These are phyloP conservation scores for Ligdia adustata DNA, from an alignment of 2,888 invertebrate species.

Conservation along the genomic window DNA sequence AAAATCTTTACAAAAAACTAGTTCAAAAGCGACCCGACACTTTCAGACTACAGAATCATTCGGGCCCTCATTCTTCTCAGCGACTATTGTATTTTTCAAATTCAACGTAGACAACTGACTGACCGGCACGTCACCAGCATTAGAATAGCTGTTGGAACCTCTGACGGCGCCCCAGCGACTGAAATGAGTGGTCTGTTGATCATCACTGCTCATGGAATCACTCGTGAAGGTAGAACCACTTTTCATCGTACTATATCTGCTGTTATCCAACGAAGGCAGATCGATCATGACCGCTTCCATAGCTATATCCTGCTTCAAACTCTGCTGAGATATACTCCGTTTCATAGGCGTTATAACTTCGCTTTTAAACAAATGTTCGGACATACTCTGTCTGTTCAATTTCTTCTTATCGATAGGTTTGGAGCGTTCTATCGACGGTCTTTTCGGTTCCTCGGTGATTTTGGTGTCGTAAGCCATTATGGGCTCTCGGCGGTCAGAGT, in stretches of 20 bases:
- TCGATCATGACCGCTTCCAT: conserved; percentile 75
- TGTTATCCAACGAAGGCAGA: conserved; percentile 55
- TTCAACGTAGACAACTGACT: conserved; percentile 72
- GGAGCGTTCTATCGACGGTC: conserved; percentile 21
- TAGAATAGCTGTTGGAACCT: conserved; percentile 78
- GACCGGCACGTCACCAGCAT: conserved; percentile 57
- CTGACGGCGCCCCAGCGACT: conserved; percentile 79
- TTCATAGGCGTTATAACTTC: conserved; percentile 46
- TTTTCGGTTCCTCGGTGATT: conserved; percentile 13
- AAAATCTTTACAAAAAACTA: no score
- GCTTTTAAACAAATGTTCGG: conserved; percentile 57
- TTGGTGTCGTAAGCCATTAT: conserved; percentile 69
- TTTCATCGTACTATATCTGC: conserved; percentile 54
- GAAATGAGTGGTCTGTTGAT: conserved; percentile 48
- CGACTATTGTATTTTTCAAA: conserved; percentile 50
- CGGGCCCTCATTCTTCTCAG: conserved; percentile 46
- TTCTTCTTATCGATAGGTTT: conserved; percentile 53
- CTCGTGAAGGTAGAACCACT: conserved; percentile 53
- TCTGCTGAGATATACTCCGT: conserved; percentile 69
- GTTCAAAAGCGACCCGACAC: no score
- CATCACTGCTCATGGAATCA: conserved; percentile 44
- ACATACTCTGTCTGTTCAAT: conserved; percentile 62
- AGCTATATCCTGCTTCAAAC: conserved; percentile 67
- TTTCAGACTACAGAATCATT: conserved; percentile 60
- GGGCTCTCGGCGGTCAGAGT: conserved; percentile 60